phyloP scores from a whole-genome alignment of 2,888 invertebrate genomes.

The Drosophila lacicola region DNA sequence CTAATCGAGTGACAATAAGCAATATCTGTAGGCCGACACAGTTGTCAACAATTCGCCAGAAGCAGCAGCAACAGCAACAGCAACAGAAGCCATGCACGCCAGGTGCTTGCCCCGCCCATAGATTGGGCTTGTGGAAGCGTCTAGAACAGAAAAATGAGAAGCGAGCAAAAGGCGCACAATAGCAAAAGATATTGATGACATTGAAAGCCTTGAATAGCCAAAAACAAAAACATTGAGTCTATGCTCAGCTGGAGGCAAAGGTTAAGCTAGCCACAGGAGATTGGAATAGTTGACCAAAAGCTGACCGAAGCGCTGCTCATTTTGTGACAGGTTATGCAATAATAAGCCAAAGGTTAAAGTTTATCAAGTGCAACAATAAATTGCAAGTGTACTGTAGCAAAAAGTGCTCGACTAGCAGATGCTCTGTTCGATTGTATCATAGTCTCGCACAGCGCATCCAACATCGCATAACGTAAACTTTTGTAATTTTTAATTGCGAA shows the following conservation, averaged over 20 bases:
- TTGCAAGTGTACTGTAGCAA: too few relatives aligned
- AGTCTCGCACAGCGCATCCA: too few relatives aligned
- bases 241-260: slow-evolving; percentile 44
- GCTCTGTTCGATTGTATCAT: too few relatives aligned
- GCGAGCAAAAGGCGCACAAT: slow-evolving; percentile 3
- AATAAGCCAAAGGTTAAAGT: slow-evolving; percentile 1
- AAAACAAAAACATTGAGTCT: slow-evolving; percentile 11
- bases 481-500: too few relatives aligned
- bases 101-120: slow-evolving; percentile 46
- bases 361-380: neutral
- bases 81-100: slow-evolving; percentile 43
- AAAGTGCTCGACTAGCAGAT: too few relatives aligned
- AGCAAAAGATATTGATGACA: slow-evolving; percentile 38
- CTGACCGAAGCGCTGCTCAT: slow-evolving; percentile 33
- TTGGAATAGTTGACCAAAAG: neutral
- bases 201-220: slow-evolving; percentile 53
- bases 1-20: slow-evolving; percentile 23
- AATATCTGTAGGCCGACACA: slow-evolving; percentile 44
- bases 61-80: neutral
- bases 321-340: slow-evolving; percentile 41
- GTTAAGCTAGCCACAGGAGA: slow-evolving; percentile 24
- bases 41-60: slow-evolving; percentile 36
- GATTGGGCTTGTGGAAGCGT: slow-evolving; percentile 12
- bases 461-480: too few relatives aligned
- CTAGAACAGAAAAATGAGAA: slow-evolving; percentile 52